phyloP scores from a whole-genome alignment of 2,113 vertebrate genomes.

The Trachemys scripta region DNA sequence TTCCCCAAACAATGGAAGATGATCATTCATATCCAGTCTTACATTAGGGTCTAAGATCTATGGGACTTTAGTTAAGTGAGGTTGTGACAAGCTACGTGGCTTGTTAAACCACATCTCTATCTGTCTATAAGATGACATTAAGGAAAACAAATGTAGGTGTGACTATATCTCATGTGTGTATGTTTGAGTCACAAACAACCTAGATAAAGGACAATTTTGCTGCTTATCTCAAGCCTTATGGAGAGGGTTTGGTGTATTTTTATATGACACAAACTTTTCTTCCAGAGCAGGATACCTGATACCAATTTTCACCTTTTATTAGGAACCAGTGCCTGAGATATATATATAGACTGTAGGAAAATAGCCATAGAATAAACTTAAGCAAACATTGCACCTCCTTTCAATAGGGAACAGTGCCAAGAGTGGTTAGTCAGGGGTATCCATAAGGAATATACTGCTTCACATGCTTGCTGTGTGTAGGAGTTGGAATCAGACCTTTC shows the following conservation, averaged over 20 bases:
- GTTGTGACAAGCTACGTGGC: fast-evolving
- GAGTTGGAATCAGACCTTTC: background rate
- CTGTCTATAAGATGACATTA: background rate
- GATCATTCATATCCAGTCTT: background rate
- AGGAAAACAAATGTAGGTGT: background rate
- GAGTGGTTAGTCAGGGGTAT: background rate
- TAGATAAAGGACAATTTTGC: fast-evolving
- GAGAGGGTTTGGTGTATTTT: background rate
- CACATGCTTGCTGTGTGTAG: background rate
- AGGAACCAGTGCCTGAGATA: background rate
- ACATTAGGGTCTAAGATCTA: background rate
- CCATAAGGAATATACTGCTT: background rate
- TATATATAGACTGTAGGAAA: background rate
- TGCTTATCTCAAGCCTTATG: background rate
- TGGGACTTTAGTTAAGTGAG: background rate
- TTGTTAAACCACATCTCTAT: background rate
- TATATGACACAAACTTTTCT: background rate
- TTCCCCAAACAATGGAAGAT: background rate
- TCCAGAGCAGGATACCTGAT: background rate
- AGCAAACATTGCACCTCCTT: background rate
- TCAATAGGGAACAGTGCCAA: background rate
- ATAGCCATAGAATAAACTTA: background rate
- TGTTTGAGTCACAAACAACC: background rate
- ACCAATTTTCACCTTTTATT: background rate
- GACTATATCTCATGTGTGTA: fast-evolving